These are phyloP conservation scores for Olivierus martensii DNA, from an alignment of 1,140 invertebrate species.

Conservation along the genomic window DNA sequence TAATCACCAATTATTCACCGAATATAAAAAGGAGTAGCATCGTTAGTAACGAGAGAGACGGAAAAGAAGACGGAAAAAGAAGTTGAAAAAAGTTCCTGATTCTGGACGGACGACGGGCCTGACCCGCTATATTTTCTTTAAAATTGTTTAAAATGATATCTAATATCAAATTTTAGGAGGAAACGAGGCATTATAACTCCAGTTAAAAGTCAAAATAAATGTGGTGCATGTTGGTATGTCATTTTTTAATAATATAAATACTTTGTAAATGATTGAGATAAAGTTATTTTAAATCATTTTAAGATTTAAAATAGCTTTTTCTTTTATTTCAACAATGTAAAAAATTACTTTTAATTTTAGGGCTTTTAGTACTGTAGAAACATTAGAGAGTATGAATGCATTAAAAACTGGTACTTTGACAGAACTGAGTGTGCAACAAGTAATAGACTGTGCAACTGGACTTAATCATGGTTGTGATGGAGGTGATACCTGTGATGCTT, in stretches of 20 bases:
- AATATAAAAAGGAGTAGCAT: too few relatives aligned
- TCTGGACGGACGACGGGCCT: too few relatives aligned
- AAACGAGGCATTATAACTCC: conserved; percentile 48
- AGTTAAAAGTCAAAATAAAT: conserved; percentile 56
- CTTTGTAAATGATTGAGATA: neutral
- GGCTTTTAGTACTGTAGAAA: conserved; percentile 63
- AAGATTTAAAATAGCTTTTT: neutral
- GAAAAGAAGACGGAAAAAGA: too few relatives aligned
- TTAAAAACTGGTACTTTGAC: conserved; percentile 45
- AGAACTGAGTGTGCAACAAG: conserved; percentile 60
- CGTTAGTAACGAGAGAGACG: too few relatives aligned
- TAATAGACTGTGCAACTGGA: conserved; percentile 62
- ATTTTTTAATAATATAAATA: too few relatives aligned
- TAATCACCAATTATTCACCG: too few relatives aligned
- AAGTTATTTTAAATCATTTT: neutral
- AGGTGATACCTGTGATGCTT: conserved; percentile 61
- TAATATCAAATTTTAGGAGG: conserved; percentile 41
- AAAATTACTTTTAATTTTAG: conserved; percentile 19
- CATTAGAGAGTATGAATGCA: conserved; percentile 60
- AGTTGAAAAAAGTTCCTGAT: too few relatives aligned
- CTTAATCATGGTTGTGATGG: conserved; percentile 62
- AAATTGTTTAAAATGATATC: too few relatives aligned
- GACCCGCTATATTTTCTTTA: too few relatives aligned
- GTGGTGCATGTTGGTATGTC: conserved; percentile 63
- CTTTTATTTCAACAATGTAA: neutral